Evolutionary conservation across 2,888 invertebrate species (phyloP).

Genomic region (Sylvicola cinctus): DNA sequence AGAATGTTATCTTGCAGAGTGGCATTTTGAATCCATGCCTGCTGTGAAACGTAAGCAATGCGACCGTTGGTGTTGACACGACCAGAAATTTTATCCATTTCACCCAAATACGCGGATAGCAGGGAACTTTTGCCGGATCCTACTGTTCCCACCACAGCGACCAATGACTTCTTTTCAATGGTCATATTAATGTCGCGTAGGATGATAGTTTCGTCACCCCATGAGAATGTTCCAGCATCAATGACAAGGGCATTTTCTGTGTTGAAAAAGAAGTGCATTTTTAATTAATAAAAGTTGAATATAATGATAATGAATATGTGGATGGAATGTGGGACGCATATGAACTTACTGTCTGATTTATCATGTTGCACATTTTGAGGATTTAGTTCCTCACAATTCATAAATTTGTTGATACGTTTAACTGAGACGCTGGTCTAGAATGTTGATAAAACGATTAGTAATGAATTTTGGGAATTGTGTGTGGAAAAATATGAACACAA

Average conservation of each 20-base stretch:
- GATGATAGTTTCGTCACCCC: conserved; percentile 73
- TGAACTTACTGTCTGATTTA: conserved; percentile 49
- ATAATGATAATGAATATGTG: too few relatives aligned
- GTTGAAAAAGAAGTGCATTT: too few relatives aligned
- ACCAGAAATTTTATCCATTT: conserved; percentile 73
- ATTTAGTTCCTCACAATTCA: conserved; percentile 81
- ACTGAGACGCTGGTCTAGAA: conserved; percentile 81
- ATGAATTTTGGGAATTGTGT: too few relatives aligned
- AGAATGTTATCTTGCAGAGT: conserved; percentile 82
- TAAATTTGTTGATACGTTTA: conserved; percentile 74
- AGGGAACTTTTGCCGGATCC: conserved; percentile 78
- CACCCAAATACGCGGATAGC: conserved; percentile 67
- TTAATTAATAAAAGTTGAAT: conserved; percentile 29
- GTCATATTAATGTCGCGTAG: conserved; percentile 53
- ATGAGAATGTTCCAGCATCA: conserved; percentile 43
- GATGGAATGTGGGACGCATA: too few relatives aligned
- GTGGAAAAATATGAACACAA: too few relatives aligned
- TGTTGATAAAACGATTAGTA: too few relatives aligned
- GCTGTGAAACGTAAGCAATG: conserved; percentile 77
- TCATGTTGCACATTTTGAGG: conserved; percentile 57
- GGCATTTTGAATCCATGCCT: conserved; percentile 97
- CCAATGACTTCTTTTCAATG: conserved; percentile 43
- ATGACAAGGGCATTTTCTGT: too few relatives aligned
- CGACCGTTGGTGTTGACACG: conserved; percentile 47
- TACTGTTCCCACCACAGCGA: conserved; percentile 74